Evolutionary conservation across 1,140 invertebrate genomes (phyloP), one percentile per base, ranked within the genome.

Genomic region (Macrostomum lignano): DNA sequence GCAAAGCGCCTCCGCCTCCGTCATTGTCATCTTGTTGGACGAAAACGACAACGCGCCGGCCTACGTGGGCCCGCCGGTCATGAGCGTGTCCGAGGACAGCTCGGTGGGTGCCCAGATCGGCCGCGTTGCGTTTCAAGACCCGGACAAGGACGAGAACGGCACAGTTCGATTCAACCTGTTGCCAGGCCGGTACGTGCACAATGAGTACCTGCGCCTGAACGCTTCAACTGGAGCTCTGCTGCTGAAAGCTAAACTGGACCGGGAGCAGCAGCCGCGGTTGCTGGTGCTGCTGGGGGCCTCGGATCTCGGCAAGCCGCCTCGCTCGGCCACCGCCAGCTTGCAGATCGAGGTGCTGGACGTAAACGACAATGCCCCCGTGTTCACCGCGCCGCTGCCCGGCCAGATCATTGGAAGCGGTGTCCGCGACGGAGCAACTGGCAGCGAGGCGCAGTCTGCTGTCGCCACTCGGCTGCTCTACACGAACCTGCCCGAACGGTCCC

Each of bases 161-260:
- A 3, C 25, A 35, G 1, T 44, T 46, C 29, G 28, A 19, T 10
- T 25, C 40, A 9, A 25, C 26, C 10, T 25, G 35, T 3, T 45
- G 44, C 34, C 39, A 11, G 36, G 25, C 14, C 11, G 33, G 28
- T 22, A 13, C 6, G 29, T 26, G 0, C 37, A 36, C 17, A 29
- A 3, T 17, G 26, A 13, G 34, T 36, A n/a, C 32, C 38, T 17
- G 25, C 20, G 13, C 33, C 39, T 15, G 15, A 28, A 3, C 17
- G 9, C 7, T n/a, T n/a, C n/a, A n/a, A n/a, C n/a, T n/a, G n/a
- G n/a, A 14, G 15, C 6, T 11, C 25, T 1, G 31, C 31, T 42
- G 48, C 3, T 36, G 32, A 7, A 47, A 51, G 38, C 42, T 45
- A 3, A 51, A 51, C 33, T 47, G 49, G 38, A 49, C 48, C 29